phyloP scores from a whole-genome alignment of 1,140 invertebrate species.

The Danaus plexippus region DNA sequence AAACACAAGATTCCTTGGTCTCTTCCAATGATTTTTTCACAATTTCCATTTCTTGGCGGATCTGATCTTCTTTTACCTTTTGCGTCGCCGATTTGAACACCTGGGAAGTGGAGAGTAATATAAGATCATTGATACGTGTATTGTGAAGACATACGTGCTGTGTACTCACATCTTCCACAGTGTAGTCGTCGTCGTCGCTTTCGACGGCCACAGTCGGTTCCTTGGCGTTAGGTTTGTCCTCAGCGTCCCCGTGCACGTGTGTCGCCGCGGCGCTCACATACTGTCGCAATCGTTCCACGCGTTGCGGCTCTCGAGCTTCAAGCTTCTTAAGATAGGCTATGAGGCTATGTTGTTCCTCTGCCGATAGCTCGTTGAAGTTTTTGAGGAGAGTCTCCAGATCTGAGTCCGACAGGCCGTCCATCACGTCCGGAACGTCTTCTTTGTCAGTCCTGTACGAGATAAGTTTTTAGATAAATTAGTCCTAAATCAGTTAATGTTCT shows the following conservation, averaged over 20 bases:
- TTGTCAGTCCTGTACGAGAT: slow-evolving; percentile 33
- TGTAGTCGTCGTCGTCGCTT: slow-evolving; percentile 61
- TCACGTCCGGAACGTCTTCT: slow-evolving; percentile 55
- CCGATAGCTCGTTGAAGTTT: slow-evolving; percentile 81
- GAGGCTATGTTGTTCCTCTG: slow-evolving; percentile 83
- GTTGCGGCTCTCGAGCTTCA: slow-evolving; percentile 78
- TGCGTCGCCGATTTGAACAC: slow-evolving; percentile 55
- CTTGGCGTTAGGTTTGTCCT: slow-evolving; percentile 2
- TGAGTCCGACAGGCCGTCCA: slow-evolving; percentile 81
- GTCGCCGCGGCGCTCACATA: slow-evolving; percentile 51
- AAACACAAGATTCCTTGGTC: slow-evolving; percentile 16
- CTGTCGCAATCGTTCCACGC: slow-evolving; percentile 77
- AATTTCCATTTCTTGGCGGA: slow-evolving; percentile 64
- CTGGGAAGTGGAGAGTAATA: slow-evolving; percentile 25
- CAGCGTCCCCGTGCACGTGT: slow-evolving; percentile 10
- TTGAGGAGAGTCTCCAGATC: slow-evolving; percentile 83
- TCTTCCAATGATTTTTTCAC: slow-evolving; percentile 60
- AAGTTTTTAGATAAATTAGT: neutral
- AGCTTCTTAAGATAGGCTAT: slow-evolving; percentile 85
- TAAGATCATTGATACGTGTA: neutral
- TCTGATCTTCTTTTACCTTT: slow-evolving; percentile 61
- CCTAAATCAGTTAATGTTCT: neutral
- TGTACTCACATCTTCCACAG: slow-evolving; percentile 50
- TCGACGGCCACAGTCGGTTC: slow-evolving; percentile 28
- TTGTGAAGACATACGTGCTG: too few relatives aligned